Conservation (phyloP, 1,140 invertebrate genomes). For the Monomorium pharaonis region DNA sequence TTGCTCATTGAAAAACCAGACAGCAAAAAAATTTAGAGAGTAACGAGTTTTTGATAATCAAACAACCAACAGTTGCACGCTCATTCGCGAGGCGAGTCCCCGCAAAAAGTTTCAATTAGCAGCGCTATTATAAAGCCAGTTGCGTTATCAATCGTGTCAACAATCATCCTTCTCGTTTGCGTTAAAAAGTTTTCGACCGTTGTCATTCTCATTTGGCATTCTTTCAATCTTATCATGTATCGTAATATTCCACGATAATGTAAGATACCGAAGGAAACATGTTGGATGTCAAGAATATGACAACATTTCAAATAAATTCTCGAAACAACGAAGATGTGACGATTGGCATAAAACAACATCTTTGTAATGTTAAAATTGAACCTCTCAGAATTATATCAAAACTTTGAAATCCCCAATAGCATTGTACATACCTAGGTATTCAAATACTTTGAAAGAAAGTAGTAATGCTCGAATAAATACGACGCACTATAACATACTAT, state of each 20-base stretch:
- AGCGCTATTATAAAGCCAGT: neutral
- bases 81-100: neutral
- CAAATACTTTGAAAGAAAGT: neutral
- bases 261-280: neutral
- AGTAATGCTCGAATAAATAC: neutral
- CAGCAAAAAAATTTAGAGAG: neutral
- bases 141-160: slow-evolving; percentile 22
- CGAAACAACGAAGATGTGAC: neutral
- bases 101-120: slow-evolving; percentile 3
- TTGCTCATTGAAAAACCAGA: neutral
- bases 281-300: neutral
- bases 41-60: slow-evolving; percentile 20
- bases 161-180: neutral
- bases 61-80: slow-evolving; percentile 16
- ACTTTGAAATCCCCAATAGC: neutral
- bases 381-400: neutral
- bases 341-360: neutral
- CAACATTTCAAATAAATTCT: neutral
- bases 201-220: neutral
- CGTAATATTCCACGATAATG: neutral
- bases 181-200: neutral
- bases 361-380: neutral
- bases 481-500: neutral
- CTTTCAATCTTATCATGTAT: neutral
- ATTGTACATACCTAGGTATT: no score